A percentile compares a stretch with the other conserved stretches of the same genome.
phyloP scores from a whole-genome alignment of 2,113 vertebrate species.

The Cacatua alba region DNA sequence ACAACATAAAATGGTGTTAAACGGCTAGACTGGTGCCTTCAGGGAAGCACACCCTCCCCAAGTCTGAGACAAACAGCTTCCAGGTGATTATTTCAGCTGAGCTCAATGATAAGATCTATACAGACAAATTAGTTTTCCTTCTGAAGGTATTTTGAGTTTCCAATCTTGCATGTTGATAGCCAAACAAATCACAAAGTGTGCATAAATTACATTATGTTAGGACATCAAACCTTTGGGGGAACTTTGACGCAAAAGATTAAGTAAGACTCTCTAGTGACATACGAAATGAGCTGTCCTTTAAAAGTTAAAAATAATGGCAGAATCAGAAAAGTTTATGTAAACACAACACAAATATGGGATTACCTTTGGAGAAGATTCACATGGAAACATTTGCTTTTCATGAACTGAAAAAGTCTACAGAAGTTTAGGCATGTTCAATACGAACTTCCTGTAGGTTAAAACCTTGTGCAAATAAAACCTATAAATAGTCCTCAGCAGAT shows the following conservation, averaged over 20 bases:
- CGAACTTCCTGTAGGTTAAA: conserved; percentile 64
- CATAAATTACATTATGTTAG: not conserved
- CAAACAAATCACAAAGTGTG: conserved; percentile 23
- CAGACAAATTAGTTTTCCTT: not conserved
- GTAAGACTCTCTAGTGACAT: conserved; percentile 25
- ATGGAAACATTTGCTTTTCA: conserved; percentile 69
- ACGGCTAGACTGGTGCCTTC: not conserved
- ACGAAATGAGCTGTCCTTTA: conserved; percentile 55
- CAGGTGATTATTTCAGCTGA: not conserved
- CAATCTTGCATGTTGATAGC: conserved; percentile 24
- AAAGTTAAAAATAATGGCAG: conserved; percentile 57
- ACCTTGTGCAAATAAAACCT: conserved; percentile 79
- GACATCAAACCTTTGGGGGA: conserved; percentile 40
- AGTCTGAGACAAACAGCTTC: not conserved
- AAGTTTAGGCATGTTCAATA: conserved; percentile 68
- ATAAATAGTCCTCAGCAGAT: conserved; percentile 79
- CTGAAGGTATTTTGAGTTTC: not conserved
- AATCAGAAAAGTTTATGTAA: conserved; percentile 64
- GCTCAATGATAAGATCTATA: not conserved
- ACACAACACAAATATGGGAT: conserved; percentile 65
- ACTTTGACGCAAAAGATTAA: conserved; percentile 26
- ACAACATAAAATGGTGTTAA: fast-evolving
- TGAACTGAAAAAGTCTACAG: conserved; percentile 66
- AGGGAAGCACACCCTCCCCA: not conserved
- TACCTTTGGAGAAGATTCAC: conserved; percentile 74